These are phyloP conservation scores for Patella caerulea DNA, from an alignment of 2,888 invertebrate species.

Conservation along the genomic window DNA sequence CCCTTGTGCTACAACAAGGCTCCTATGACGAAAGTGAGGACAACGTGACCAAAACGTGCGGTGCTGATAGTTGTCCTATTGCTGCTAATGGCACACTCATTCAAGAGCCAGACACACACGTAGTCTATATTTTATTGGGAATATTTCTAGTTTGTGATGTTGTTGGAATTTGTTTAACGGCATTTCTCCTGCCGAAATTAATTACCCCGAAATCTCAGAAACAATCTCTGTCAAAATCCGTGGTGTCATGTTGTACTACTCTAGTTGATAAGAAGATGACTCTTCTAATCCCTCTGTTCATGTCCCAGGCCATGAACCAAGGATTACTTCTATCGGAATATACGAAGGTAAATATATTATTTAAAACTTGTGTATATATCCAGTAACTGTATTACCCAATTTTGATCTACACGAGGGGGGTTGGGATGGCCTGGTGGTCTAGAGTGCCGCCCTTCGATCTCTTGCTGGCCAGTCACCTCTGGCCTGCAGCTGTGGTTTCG, in stretches of 20 bases:
- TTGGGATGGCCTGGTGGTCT: too few relatives aligned
- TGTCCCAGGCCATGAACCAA: conserved; percentile 61
- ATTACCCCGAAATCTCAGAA: conserved; percentile 19
- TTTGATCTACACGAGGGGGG: too few relatives aligned
- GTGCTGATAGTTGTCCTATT: conserved; percentile 46
- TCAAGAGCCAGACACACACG: conserved; percentile 39
- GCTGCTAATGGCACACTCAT: conserved; percentile 36
- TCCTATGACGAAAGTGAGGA: conserved; percentile 28
- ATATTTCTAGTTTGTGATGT: conserved; percentile 51
- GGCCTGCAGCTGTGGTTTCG: too few relatives aligned
- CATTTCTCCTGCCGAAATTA: conserved; percentile 46
- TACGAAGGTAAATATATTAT: conserved; percentile 55
- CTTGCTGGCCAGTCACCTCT: too few relatives aligned
- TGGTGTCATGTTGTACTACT: conserved; percentile 39
- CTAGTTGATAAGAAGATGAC: conserved; percentile 45
- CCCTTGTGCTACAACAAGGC: conserved; percentile 50
- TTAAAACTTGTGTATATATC: too few relatives aligned
- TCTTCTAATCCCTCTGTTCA: conserved; percentile 57
- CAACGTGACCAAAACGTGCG: conserved; percentile 44
- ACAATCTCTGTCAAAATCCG: conserved; percentile 30
- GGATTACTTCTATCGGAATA: conserved; percentile 61
- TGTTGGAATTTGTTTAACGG: conserved; percentile 47
- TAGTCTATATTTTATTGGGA: conserved; percentile 52
- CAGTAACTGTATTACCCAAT: too few relatives aligned
- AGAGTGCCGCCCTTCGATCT: too few relatives aligned